A percentile compares a stretch with the other conserved stretches of the same genome.
These are phyloP conservation scores for Nephrotoma guestfalica DNA, from an alignment of 2,888 invertebrate genomes.

Conservation along the genomic window DNA sequence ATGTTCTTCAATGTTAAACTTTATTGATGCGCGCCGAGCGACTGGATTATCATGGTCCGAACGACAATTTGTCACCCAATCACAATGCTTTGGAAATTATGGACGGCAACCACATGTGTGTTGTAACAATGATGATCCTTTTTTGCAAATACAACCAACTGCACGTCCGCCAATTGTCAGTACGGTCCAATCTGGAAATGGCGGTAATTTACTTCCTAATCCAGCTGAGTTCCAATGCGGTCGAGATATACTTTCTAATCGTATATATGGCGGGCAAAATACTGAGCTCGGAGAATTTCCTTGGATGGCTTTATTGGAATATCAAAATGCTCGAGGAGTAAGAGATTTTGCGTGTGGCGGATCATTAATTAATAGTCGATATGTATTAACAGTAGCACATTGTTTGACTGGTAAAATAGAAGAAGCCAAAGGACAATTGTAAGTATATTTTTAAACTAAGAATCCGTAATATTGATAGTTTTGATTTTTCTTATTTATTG, in stretches of 20 bases:
- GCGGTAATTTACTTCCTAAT: constrained; percentile 20
- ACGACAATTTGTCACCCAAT: constrained; percentile 19
- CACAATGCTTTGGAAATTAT: constrained; percentile 14
- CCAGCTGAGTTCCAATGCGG: constrained; percentile 22
- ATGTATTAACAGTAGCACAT: constrained; percentile 46
- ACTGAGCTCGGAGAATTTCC: constrained; percentile 49
- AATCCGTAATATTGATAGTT: not conserved
- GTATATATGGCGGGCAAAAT: constrained; percentile 44
- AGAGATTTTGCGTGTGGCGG: constrained; percentile 13
- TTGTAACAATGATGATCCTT: constrained; percentile 20
- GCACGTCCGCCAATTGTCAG: not conserved
- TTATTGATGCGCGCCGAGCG: not conserved
- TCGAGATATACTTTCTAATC: constrained; percentile 27
- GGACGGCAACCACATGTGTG: constrained; percentile 25
- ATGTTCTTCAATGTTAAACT: not conserved
- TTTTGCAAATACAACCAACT: not conserved
- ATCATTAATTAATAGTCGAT: constrained; percentile 33
- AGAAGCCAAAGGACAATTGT: constrained; percentile 38
- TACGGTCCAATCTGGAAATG: not conserved
- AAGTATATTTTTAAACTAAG: constrained; percentile 7
- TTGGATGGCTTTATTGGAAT: constrained; percentile 54
- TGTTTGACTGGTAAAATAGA: constrained; percentile 39
- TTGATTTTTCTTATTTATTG: too few relatives aligned
- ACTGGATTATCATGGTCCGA: not conserved
- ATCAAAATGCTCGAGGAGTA: constrained; percentile 33